Conservation (phyloP, 2,113 vertebrate genomes). For the Amphilophus citrinellus region DNA sequence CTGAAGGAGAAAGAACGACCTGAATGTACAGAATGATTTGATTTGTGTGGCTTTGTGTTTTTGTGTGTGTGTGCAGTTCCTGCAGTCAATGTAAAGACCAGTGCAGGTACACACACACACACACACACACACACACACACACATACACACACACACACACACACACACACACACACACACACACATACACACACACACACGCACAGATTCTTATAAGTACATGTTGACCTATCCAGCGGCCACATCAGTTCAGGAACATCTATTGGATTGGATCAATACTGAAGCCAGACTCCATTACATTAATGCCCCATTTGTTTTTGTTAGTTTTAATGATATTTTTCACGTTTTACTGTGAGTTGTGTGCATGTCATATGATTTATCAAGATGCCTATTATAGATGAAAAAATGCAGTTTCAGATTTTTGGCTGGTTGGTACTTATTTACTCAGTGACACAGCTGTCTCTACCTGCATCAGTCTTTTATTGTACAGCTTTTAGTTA, state of each 20-base stretch:
- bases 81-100: constrained; percentile 3
- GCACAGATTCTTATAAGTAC: background rate
- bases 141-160: too few species aligned
- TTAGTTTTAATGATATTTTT: background rate
- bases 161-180: too few species aligned
- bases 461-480: background rate
- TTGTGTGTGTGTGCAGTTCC: constrained; percentile 28
- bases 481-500: background rate
- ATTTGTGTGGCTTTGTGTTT: constrained; percentile 2
- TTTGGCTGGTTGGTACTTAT: background rate
- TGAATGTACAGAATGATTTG: constrained; percentile 46
- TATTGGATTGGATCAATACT: constrained; percentile 38
- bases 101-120: constrained; percentile 7
- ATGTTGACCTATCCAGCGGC: constrained; percentile 49
- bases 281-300: background rate
- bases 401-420: background rate
- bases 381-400: background rate
- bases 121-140: background rate
- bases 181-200: constrained; percentile 17
- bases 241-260: constrained; percentile 45
- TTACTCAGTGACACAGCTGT: background rate
- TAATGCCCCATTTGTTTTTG: background rate
- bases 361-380: background rate
- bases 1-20: constrained; percentile 63
- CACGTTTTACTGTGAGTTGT: background rate